Base-by-base conservation (phyloP, 2,797 vertebrate genomes). In the Molossus alvarezi region DNA sequence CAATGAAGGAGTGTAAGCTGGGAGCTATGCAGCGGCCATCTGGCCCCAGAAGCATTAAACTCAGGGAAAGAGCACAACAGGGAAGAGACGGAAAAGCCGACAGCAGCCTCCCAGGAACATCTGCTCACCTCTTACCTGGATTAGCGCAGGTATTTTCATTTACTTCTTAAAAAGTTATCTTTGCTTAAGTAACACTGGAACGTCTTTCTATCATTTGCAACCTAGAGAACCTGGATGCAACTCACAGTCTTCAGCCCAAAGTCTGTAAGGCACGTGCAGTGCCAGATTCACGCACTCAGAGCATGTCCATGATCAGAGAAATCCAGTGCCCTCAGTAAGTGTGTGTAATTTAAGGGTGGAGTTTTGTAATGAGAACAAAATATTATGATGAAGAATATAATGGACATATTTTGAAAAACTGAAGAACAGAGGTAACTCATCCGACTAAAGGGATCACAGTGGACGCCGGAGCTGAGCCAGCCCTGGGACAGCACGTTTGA, bases 41-140 rank as follows among this genome's bases (percentile, higher is more conserved):
- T 72, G 10, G 9, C 41, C 11, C 21, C 41, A 11, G 15, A 75
- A 60, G 14, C 51, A 72, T 6, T 83, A 64, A 83, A 29, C 9
- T 20, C 33, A 25, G 9, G 5, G 10, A 21, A 58, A n/a, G 0
- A 1, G 3, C 7, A 53, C 2, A 62, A 58, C 5, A 0, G 48
- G 3, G 45, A 37, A 51, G 1, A n/a, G 10, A 60, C 10, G 51
- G 17, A 27, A 60, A 62, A 45, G 18, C 37, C 14, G 55, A 71
- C n/a, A 72, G 53, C 20, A 33, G 13, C 10, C 27, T 76, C 65
- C 2, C 5, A 58, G 64, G 18, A n/a, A 1, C 1, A 58, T 85
- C 48, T 81, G 11, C 73, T 94, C 33, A 41, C 27, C 1, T 72
- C 72, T 67, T 53, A 62, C 41, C 75, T 65, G 4, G 7, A 71